Conservation (phyloP, 2,113 vertebrate species). For the Saimiri boliviensis region DNA sequence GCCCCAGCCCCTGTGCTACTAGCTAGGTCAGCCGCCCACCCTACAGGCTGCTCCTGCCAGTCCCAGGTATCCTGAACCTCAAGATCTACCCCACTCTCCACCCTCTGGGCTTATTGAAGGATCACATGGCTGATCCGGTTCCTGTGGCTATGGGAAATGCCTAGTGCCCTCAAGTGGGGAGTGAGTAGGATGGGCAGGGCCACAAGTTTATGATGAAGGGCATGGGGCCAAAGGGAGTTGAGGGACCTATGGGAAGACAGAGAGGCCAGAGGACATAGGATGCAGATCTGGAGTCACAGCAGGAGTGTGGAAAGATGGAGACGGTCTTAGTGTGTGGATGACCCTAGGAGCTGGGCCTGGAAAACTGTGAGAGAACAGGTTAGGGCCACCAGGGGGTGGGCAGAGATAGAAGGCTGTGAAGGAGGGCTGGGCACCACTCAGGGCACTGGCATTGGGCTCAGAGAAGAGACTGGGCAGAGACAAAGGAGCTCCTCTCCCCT, state of each 20-base stretch:
- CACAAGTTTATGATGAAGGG: neutral
- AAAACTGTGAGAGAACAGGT: neutral
- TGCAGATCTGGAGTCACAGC: accelerated
- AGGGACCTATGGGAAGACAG: neutral
- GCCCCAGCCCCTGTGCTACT: too few relatives aligned
- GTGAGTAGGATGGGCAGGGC: neutral
- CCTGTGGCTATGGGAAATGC: neutral
- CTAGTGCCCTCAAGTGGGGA: neutral
- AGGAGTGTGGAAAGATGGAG: neutral
- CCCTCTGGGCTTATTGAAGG: neutral
- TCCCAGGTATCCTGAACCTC: neutral
- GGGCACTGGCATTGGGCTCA: neutral
- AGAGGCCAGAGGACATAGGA: neutral
- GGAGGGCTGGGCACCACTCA: neutral
- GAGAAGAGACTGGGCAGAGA: neutral
- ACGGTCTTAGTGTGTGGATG: neutral
- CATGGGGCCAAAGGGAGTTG: neutral
- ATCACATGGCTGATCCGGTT: neutral
- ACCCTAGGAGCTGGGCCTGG: neutral
- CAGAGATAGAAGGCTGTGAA: neutral
- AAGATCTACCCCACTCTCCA: neutral
- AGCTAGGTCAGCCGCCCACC: neutral
- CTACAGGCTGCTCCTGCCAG: neutral
- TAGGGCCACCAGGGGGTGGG: neutral
- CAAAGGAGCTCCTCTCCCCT: neutral